Evolutionary conservation across 2,113 vertebrate genomes (phyloP), one percentile per base, ranked within the genome.

Genomic region (Labeo catla): DNA sequence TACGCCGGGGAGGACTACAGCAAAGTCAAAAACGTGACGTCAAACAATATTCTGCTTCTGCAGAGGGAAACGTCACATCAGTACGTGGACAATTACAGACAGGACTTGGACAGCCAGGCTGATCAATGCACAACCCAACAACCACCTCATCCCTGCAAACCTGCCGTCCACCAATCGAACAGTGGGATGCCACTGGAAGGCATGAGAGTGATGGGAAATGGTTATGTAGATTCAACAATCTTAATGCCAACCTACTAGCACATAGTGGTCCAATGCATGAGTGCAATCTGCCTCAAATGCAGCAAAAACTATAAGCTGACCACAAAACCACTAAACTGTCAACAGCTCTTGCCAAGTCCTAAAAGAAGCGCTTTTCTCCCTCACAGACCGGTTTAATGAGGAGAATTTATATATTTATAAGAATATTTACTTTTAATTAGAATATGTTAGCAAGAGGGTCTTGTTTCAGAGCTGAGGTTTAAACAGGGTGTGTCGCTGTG

Each of bases 151-250:
- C 45, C 81, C 6, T 93, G 93, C 84, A 96, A 95, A 89, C 90
- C 91, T 34, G 77, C 50, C 0, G 54, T 85, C 84, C 86, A 90
- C 57, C 61, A 77, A 81, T 52, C 87, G 61, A 7, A 90, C 0
- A 76, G 81, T 4, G 12, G 79, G 9, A 87, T 91, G 21, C 90
- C 86, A 0, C 87, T 90, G 47, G 92, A 89, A 12, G 92, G 85
- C 88, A 89, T 78, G 82, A 92, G 92, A 52, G 78, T 84, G 43
- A 88, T 80, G 2, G 90, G 87, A 15, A 91, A 93, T 73, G 98
- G 96, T 50, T 99, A 99, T 88, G 95, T 99, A 86, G 97, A 98
- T 91, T 95, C 97, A 36, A 88, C 94, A 45, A 87, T 91, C 61
- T 93, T 96, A 89, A 36, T 93, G 65, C 82, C 91, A 28, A 88